A percentile compares a stretch with the other conserved stretches of the same genome.
Conservation (phyloP, 2,797 vertebrate species). For the Aplochiton taeniatus region DNA sequence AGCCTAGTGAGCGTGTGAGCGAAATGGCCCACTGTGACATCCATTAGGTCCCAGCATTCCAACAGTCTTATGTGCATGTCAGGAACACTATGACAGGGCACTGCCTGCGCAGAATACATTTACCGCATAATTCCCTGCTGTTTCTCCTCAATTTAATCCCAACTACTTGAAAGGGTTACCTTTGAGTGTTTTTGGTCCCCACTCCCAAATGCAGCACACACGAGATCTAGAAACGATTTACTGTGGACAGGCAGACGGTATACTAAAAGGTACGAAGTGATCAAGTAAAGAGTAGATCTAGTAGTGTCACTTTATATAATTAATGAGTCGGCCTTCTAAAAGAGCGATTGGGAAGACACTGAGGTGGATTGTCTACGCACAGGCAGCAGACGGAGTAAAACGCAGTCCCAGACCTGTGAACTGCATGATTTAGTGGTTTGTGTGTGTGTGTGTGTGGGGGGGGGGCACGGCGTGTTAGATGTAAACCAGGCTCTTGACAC, state of each 20-base stretch:
- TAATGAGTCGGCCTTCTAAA: constrained; percentile 35
- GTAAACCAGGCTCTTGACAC: constrained; percentile 5
- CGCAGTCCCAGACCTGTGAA: constrained; percentile 36
- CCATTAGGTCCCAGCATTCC: not conserved
- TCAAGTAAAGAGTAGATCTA: not conserved
- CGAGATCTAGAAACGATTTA: not conserved
- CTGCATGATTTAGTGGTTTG: constrained; percentile 32
- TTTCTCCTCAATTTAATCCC: too few species aligned
- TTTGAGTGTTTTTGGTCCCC: too few species aligned
- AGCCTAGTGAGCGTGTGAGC: constrained; percentile 22
- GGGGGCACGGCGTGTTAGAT: not conserved
- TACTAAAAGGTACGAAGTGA: not conserved
- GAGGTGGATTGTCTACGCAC: constrained; percentile 26
- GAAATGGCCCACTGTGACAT: constrained; percentile 16
- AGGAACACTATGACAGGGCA: not conserved
- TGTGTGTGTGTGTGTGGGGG: not conserved
- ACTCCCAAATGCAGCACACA: too few species aligned
- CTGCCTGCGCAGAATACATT: not conserved
- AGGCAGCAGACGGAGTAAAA: constrained; percentile 52
- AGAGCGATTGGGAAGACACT: constrained; percentile 22
- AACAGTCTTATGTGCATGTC: not conserved
- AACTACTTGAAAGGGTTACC: too few species aligned
- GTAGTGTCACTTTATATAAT: constrained; percentile 24
- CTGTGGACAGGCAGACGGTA: not conserved
- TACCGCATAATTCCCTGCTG: too few species aligned